phyloP scores from a whole-genome alignment of 2,797 vertebrate species.

The Ciconia nigra region DNA sequence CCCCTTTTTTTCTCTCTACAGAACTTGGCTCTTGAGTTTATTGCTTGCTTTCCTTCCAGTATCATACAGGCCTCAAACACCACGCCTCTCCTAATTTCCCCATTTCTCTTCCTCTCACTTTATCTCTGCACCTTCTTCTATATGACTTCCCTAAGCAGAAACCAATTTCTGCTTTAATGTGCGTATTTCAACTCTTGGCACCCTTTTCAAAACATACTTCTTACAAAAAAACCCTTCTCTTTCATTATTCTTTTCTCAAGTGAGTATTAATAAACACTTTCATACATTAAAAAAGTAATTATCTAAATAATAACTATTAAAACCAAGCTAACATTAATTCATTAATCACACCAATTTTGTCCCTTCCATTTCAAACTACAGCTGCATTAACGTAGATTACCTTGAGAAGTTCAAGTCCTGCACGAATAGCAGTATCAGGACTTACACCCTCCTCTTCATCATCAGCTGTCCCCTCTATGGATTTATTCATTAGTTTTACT shows the following conservation, averaged over 20 bases:
- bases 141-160: neutral
- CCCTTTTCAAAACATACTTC: neutral
- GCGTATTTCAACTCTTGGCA: neutral
- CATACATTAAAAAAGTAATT: neutral
- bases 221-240: neutral
- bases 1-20: neutral
- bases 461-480: constrained; percentile 95
- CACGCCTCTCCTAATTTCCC: neutral
- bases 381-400: constrained; percentile 65
- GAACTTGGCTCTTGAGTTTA: neutral
- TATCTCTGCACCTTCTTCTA: neutral
- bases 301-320: neutral
- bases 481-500: constrained; percentile 98
- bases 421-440: constrained; percentile 96
- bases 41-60: neutral
- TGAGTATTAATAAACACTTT: neutral
- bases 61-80: neutral
- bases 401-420: constrained; percentile 97
- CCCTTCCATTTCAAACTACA: neutral
- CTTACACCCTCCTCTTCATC: constrained; percentile 98
- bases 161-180: neutral
- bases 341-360: neutral
- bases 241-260: neutral
- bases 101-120: neutral
- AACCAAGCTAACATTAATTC: neutral